Conservation (phyloP, 2,113 vertebrate species). For the Zosterops japonicus region DNA sequence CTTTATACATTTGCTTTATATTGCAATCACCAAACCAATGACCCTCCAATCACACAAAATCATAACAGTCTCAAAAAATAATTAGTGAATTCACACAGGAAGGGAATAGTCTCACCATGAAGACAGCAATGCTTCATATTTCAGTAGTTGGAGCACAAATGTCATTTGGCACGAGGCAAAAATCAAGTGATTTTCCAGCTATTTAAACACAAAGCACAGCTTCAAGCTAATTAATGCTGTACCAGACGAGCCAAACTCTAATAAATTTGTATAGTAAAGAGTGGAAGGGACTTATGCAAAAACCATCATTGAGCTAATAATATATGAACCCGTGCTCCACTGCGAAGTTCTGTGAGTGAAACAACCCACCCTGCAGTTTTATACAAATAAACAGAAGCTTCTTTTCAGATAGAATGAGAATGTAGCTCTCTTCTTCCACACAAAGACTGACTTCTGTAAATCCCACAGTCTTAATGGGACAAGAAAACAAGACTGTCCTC, state of each 20-base stretch:
- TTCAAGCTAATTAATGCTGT: constrained; percentile 62
- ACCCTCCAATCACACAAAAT: background rate
- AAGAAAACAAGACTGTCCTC: background rate
- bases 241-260: constrained; percentile 36
- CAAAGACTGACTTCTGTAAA: background rate
- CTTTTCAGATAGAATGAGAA: background rate
- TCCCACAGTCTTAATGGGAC: background rate
- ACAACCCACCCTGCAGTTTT: background rate
- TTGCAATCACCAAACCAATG: background rate
- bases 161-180: constrained; percentile 49
- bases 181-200: constrained; percentile 71
- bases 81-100: constrained; percentile 41
- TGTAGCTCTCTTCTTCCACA: background rate
- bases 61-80: constrained; percentile 7
- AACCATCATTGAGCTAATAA: background rate
- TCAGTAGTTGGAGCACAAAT: constrained; percentile 45
- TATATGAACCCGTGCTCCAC: background rate
- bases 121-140: constrained; percentile 21
- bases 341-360: background rate
- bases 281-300: background rate
- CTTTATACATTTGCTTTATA: background rate
- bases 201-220: constrained; percentile 65
- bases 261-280: constrained; percentile 37
- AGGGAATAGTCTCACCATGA: background rate
- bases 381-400: background rate